These are phyloP conservation scores for Meganola albula DNA, from an alignment of 2,888 invertebrate genomes.

Conservation along the genomic window DNA sequence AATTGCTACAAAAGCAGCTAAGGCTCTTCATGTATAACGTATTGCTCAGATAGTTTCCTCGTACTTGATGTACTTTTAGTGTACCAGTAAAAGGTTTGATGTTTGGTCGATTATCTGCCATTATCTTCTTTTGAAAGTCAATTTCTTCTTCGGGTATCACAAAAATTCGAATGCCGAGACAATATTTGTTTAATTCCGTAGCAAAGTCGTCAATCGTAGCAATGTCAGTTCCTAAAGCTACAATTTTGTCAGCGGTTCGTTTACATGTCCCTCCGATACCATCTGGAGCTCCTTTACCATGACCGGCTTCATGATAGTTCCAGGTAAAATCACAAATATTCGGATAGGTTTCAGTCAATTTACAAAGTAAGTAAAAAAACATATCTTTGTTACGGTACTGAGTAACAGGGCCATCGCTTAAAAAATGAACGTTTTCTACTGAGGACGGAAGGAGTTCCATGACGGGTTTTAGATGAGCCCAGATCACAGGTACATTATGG, in stretches of 20 bases:
- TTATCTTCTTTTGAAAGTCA: conserved; percentile 15
- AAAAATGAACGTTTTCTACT: conserved; percentile 8
- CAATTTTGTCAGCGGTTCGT: conserved; percentile 5
- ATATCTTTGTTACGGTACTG: conserved; percentile 20
- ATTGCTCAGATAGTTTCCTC: no score
- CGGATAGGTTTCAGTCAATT: conserved; percentile 4
- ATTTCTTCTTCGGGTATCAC: conserved; percentile 5
- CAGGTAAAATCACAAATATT: conserved; percentile 5
- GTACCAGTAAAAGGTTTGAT: conserved; percentile 17
- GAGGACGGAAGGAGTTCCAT: not conserved
- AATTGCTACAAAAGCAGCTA: no score
- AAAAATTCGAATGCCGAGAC: conserved; percentile 1
- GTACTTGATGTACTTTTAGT: conserved; percentile 17
- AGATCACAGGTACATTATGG: conserved; percentile 4
- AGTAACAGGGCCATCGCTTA: conserved; percentile 16
- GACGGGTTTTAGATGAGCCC: conserved; percentile 5
- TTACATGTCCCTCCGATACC: conserved; percentile 33
- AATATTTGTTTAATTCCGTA: not conserved
- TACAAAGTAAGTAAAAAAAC: conserved; percentile 15
- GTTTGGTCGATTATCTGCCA: no score
- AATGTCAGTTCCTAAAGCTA: conserved; percentile 8
- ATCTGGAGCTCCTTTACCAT: conserved; percentile 40
- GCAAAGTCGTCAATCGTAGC: conserved; percentile 2
- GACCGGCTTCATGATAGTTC: conserved; percentile 30
- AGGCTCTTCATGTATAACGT: no score